Conservation (phyloP, 30 jellyfish, hydroid and myxozoan genomes). For the Aurelia sp. region DNA sequence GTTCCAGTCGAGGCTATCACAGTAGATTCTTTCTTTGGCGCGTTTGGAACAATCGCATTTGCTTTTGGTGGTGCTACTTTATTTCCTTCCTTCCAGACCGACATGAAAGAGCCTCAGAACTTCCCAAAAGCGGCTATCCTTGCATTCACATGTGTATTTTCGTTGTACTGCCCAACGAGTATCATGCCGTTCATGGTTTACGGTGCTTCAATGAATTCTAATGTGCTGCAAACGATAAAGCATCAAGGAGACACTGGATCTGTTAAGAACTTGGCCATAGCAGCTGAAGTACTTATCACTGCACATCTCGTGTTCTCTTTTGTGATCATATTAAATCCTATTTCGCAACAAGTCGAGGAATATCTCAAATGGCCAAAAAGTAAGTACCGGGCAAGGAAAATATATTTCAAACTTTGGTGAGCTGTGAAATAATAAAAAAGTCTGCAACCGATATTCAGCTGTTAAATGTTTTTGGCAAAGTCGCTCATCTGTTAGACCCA, state of each 20-base stretch:
- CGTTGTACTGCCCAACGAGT: conserved; percentile 89
- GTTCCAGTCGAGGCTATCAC: conserved; percentile 42
- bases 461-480: too few species aligned
- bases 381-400: conserved; percentile 17
- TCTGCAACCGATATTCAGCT: too few species aligned
- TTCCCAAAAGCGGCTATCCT: conserved; percentile 81
- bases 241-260: conserved; percentile 79
- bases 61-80: conserved; percentile 95
- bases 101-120: conserved; percentile 85
- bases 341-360: conserved; percentile 93
- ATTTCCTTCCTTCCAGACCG: conserved; percentile 95
- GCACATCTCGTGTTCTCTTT: conserved; percentile 86
- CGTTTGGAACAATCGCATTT: conserved; percentile 93
- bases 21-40: conserved; percentile 78
- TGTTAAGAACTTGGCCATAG: conserved; percentile 38
- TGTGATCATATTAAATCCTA: conserved; percentile 82
- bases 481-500: too few species aligned
- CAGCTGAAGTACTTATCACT: conserved; percentile 84
- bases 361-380: conserved; percentile 82
- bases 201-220: conserved; percentile 66
- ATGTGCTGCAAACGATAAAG: conserved; percentile 71
- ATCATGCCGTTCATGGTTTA: conserved; percentile 81
- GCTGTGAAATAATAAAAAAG: too few species aligned
- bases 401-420: neutral
- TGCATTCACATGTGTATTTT: conserved; percentile 79